Evolutionary conservation across 2,113 vertebrate genomes (phyloP).

Genomic region (Rhea pennata): DNA sequence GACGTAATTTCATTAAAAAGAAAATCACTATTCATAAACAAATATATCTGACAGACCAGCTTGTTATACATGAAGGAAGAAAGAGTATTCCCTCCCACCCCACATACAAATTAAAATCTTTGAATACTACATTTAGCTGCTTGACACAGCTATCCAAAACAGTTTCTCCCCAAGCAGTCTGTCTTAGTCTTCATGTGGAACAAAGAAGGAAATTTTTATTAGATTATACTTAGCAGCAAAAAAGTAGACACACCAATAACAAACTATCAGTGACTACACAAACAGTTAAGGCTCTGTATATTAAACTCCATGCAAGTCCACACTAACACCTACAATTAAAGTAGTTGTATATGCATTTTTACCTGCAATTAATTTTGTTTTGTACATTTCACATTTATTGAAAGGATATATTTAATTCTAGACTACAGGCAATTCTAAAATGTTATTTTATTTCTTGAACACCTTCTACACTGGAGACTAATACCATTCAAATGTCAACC

Average conservation of each 20-base stretch:
- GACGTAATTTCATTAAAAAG: neutral
- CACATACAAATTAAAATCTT: neutral
- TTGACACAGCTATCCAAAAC: neutral
- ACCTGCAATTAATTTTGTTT: neutral
- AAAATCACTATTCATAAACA: neutral
- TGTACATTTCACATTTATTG: neutral
- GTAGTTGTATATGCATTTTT: neutral
- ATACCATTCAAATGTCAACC: neutral
- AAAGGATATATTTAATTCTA: neutral
- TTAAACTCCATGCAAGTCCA: neutral
- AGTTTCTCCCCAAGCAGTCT: neutral
- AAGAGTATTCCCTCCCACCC: neutral
- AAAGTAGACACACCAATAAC: neutral
- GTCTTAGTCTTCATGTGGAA: neutral
- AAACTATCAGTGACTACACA: neutral
- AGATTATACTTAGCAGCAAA: neutral
- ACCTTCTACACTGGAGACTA: neutral
- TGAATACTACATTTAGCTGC: neutral
- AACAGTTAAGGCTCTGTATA: neutral
- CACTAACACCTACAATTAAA: neutral
- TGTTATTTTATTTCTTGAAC: neutral
- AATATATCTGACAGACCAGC: neutral
- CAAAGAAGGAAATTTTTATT: neutral
- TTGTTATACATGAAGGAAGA: neutral
- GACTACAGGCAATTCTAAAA: neutral